phyloP scores from a whole-genome alignment of 2,113 vertebrate genomes.

The Corythornis cristatus region DNA sequence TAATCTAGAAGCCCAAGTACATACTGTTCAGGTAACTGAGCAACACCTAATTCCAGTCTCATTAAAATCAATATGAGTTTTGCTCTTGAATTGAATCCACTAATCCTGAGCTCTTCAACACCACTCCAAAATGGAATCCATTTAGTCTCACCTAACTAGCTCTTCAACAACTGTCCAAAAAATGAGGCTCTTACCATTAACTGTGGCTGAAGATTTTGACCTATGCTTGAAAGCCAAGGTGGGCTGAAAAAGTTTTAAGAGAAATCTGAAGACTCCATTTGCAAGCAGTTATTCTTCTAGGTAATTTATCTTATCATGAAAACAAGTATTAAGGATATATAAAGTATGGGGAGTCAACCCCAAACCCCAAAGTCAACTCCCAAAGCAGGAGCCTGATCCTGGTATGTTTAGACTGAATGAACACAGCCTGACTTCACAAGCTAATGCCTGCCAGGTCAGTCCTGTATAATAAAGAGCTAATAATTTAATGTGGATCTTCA shows the following conservation, averaged over 20 bases:
- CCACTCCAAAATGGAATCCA: neutral
- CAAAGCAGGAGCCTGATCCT: neutral
- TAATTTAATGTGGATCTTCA: neutral
- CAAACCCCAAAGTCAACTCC: neutral
- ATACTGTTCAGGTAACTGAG: neutral
- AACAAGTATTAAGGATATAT: neutral
- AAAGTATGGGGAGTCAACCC: neutral
- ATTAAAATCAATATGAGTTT: neutral
- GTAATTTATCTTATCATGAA: neutral
- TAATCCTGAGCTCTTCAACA: neutral
- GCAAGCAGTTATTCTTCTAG: neutral
- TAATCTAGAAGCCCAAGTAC: neutral
- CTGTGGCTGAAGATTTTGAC: neutral
- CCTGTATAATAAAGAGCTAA: rapidly evolving
- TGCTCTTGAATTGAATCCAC: neutral
- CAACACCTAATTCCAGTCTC: neutral
- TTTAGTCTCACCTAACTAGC: too few relatives aligned
- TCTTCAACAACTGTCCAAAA: neutral
- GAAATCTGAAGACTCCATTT: neutral
- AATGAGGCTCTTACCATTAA: neutral
- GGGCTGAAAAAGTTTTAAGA: neutral
- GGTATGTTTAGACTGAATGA: neutral
- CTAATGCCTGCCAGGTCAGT: neutral
- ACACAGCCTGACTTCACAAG: neutral
- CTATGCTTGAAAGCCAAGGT: neutral